Conservation (phyloP, 2,797 vertebrate genomes). For the Gallinago stenura region DNA sequence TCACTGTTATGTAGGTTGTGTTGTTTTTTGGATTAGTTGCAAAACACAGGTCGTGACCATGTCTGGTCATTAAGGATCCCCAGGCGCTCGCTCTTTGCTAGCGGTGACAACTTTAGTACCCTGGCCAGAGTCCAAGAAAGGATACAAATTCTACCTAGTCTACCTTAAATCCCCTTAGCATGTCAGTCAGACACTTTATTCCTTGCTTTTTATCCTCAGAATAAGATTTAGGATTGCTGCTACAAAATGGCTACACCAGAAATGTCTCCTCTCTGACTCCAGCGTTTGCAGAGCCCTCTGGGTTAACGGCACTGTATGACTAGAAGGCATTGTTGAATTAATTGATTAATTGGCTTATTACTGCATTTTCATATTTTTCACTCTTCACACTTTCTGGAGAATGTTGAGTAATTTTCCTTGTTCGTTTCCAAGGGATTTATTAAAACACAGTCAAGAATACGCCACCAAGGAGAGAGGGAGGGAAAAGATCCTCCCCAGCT, state of each 20-base stretch:
- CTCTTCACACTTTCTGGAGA: background rate
- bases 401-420: background rate
- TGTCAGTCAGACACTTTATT: background rate
- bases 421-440: constrained; percentile 11
- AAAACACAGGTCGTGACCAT: constrained; percentile 56
- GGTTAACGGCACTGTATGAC: background rate
- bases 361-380: background rate
- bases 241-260: constrained; percentile 58
- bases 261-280: background rate
- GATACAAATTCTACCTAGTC: constrained; percentile 39
- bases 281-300: background rate
- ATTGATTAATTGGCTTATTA: constrained; percentile 33
- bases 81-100: background rate
- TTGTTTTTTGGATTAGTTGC: constrained; percentile 66
- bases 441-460: constrained; percentile 27
- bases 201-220: background rate
- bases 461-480: background rate
- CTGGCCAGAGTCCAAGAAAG: constrained; percentile 42
- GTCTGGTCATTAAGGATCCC: constrained; percentile 68
- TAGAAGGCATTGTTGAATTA: background rate
- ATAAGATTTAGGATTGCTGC: background rate
- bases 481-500: constrained; percentile 45
- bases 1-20: constrained; percentile 8
- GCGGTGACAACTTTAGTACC: constrained; percentile 28
- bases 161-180: constrained; percentile 32